A percentile compares a stretch with the other conserved stretches of the same genome.
phyloP scores from a whole-genome alignment of 2,888 invertebrate genomes.

The Pollenia labialis region DNA sequence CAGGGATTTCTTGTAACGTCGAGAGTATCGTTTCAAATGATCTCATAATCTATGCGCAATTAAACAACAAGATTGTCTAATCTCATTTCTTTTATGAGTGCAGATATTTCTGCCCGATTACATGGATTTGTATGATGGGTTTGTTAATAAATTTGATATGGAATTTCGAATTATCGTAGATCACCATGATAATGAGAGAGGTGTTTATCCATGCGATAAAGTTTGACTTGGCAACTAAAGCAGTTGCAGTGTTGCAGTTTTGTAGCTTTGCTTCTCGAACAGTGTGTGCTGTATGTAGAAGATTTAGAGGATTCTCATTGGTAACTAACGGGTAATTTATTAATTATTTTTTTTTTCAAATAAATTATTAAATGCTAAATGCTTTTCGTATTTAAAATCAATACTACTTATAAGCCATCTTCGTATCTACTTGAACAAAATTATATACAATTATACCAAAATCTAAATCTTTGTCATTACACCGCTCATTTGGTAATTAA shows the following conservation, averaged over 20 bases:
- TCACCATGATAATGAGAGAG: slow-evolving; percentile 56
- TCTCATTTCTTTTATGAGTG: slow-evolving; percentile 60
- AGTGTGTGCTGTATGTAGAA: background rate
- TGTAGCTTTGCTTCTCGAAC: slow-evolving; percentile 10
- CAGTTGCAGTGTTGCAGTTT: background rate
- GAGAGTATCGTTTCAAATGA: slow-evolving; percentile 63
- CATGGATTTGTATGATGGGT: slow-evolving; percentile 62
- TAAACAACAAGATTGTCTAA: slow-evolving; percentile 71
- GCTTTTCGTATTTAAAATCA: too few species aligned
- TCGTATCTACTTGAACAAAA: too few species aligned
- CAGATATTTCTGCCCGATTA: slow-evolving; percentile 51
- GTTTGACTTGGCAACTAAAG: background rate
- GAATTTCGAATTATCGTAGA: slow-evolving; percentile 67
- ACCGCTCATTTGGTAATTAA: too few species aligned
- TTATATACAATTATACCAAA: too few species aligned
- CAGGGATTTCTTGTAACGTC: slow-evolving; percentile 45
- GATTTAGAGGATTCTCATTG: too few species aligned
- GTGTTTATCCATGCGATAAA: slow-evolving; percentile 39
- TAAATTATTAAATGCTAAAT: too few species aligned
- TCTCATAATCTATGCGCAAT: slow-evolving; percentile 71
- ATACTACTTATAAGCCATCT: too few species aligned
- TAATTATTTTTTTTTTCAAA: too few species aligned
- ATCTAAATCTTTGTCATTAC: too few species aligned
- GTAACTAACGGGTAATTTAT: too few species aligned
- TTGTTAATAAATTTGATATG: slow-evolving; percentile 70